Percentiles rank a stretch among this genome's conserved stretches.
Conservation (phyloP, 2,888 invertebrate genomes). For the Chloromyia formosa region DNA sequence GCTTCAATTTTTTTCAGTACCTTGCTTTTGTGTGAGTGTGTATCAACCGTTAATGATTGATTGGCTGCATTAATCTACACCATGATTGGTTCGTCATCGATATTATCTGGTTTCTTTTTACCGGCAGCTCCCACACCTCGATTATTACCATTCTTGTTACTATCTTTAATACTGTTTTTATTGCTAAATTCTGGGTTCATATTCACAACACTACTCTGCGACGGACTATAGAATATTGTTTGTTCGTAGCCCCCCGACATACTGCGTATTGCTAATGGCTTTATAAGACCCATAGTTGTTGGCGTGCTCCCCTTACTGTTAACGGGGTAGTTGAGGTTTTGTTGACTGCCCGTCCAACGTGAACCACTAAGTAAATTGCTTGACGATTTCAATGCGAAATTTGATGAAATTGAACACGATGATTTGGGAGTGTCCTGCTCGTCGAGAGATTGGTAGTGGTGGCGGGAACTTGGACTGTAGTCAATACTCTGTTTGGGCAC, state of each 20-base stretch:
- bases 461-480: slow-evolving; percentile 53
- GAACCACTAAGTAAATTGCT: slow-evolving; percentile 45
- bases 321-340: slow-evolving; percentile 51
- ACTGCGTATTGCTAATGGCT: slow-evolving; percentile 54
- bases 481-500: slow-evolving; percentile 55
- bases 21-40: slow-evolving; percentile 10
- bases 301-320: slow-evolving; percentile 41
- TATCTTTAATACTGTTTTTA: slow-evolving; percentile 52
- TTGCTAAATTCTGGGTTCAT: slow-evolving; percentile 48
- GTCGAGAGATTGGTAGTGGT: slow-evolving; percentile 48
- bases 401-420: slow-evolving; percentile 30
- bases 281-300: slow-evolving; percentile 37
- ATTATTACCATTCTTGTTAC: slow-evolving; percentile 47
- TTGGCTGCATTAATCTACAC: slow-evolving; percentile 49
- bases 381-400: slow-evolving; percentile 44
- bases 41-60: neutral
- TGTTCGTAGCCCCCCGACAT: slow-evolving; percentile 54
- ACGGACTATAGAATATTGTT: slow-evolving; percentile 42
- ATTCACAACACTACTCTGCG: slow-evolving; percentile 32
- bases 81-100: slow-evolving; percentile 57
- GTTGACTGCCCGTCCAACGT: slow-evolving; percentile 52
- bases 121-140: slow-evolving; percentile 41
- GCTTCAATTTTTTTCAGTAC: slow-evolving; percentile 33
- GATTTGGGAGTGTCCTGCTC: slow-evolving; percentile 45
- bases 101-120: slow-evolving; percentile 53